Conservation (phyloP, 1,140 invertebrate species). For the Cydia strobilella region DNA sequence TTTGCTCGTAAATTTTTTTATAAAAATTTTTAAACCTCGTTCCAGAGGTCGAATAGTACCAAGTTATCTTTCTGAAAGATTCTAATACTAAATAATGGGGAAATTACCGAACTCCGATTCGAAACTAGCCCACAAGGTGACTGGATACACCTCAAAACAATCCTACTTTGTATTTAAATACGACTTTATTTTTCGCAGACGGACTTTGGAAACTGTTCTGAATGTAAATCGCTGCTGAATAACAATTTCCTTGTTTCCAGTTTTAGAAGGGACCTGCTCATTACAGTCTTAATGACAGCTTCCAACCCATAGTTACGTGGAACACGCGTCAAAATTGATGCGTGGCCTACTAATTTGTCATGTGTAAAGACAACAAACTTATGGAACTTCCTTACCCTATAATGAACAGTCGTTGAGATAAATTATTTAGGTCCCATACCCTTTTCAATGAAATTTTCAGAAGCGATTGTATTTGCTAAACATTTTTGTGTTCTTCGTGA, state of each 20-base stretch:
- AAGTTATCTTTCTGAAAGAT: neutral
- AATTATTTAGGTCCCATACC: neutral
- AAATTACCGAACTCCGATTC: constrained; percentile 52
- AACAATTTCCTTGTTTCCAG: constrained; percentile 22
- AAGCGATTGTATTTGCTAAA: too few relatives aligned
- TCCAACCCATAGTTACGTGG: constrained; percentile 15
- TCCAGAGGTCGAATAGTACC: too few relatives aligned
- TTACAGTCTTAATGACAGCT: constrained; percentile 12
- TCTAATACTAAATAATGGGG: constrained; percentile 53
- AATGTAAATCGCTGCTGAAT: constrained; percentile 18
- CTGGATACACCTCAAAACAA: constrained; percentile 24
- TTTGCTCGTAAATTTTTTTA: neutral
- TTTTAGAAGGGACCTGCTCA: neutral
- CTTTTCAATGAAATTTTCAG: neutral
- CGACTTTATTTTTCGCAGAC: constrained; percentile 19
- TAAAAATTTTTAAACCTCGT: neutral
- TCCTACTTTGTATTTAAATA: constrained; percentile 19
- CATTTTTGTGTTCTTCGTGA: too few relatives aligned
- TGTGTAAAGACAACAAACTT: constrained; percentile 26
- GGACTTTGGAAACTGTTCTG: neutral
- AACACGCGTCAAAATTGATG: neutral
- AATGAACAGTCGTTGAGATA: neutral
- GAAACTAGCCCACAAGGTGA: constrained; percentile 54
- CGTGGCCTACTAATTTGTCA: neutral
- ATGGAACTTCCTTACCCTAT: neutral